Base-by-base conservation (phyloP, 2,797 vertebrate species). In the Octomys mimax region DNA sequence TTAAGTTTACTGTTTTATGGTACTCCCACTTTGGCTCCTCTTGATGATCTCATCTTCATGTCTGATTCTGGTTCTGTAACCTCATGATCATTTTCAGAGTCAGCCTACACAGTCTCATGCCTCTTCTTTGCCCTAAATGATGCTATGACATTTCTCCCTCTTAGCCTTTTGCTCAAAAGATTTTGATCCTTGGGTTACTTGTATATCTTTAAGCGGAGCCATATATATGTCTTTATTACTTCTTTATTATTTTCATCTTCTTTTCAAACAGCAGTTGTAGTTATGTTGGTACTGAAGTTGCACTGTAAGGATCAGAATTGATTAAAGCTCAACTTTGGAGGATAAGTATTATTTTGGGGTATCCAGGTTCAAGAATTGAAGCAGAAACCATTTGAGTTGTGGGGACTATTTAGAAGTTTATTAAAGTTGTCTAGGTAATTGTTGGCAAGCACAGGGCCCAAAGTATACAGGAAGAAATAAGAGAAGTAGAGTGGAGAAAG, bases 111-210 rank as follows among this genome's bases (percentile, higher is more conserved):
- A 18, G 54, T 57, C 16, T 4, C 14, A 57, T 57, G 54, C 54
- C 54, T 57, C 54, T 14, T 57, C 54, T 57, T 57, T 57, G 14
- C 16, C 54, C 14, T 57, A 57, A 16, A 57, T 57, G 54, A 18
- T 57, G 54, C 54, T 18, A 57, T 57, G 54, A 57, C 16, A 18
- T 57, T 57, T 57, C 16, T 57, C 98, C 98, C 86, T 98, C 54
- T 84, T 95, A 81, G 97, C 28, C 98, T 97, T 99, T 31, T 7
- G 97, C 96, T 98, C 98, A 1, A 85, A 97, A 46, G 98, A 96
- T 95, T 98, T 98, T 61, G 78, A 57, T 59, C 86, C 95, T 80
- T 46, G 22, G 10, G 79, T 68, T 90, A 89, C 39, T 95, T 96
- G 96, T 92, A 89, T 87, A 61, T 80, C 87, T 83, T 95, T 97